Conservation (phyloP, 2,888 invertebrate species). For the Augochlorella aurata region DNA sequence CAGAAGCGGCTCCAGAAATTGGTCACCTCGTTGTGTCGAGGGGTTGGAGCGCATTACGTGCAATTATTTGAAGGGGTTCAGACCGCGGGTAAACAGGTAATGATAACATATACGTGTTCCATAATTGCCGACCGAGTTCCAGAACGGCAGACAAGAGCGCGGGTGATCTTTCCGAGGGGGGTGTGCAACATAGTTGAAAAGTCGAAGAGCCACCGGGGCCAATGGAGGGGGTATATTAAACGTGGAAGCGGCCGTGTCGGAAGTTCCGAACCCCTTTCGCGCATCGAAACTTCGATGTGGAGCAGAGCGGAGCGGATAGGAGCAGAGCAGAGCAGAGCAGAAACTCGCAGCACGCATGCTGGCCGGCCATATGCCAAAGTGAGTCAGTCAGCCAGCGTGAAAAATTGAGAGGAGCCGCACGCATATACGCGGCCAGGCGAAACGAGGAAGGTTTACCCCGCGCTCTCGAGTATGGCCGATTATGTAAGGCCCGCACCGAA, state of each 20-base stretch:
- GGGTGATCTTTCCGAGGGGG: neutral
- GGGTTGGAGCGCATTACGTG: neutral
- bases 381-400: constrained; percentile 54
- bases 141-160: neutral
- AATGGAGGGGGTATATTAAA: neutral
- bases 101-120: neutral
- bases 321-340: too few species aligned
- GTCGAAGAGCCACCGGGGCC: neutral
- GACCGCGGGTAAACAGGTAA: neutral
- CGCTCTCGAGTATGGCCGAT: constrained; percentile 53
- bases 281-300: constrained; percentile 6
- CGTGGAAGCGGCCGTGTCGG: constrained; percentile 1
- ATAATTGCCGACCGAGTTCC: constrained; percentile 1
- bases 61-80: neutral
- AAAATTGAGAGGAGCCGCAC: constrained; percentile 51
- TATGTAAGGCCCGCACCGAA: constrained; percentile 69
- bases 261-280: constrained; percentile 15
- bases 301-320: neutral
- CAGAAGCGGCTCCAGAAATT: neutral
- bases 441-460: constrained; percentile 35
- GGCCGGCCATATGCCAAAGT: constrained; percentile 34
- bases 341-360: neutral
- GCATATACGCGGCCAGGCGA: constrained; percentile 27
- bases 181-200: constrained; percentile 4
- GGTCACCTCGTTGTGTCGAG: neutral